These are phyloP conservation scores for Regulus satrapa DNA, from an alignment of 2,113 vertebrate species.

Conservation along the genomic window DNA sequence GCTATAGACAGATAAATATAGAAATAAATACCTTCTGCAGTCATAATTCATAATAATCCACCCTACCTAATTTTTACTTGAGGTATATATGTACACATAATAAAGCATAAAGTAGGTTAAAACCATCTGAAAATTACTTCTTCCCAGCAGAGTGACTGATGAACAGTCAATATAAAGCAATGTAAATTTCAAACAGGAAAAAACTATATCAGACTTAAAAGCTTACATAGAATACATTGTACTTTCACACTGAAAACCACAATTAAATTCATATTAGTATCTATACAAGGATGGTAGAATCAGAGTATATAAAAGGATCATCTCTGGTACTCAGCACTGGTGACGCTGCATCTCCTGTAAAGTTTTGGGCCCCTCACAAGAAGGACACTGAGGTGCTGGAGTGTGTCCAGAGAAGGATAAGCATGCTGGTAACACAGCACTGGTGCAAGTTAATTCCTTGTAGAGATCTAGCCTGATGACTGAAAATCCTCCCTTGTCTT, in stretches of 20 bases:
- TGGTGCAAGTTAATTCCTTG: neutral
- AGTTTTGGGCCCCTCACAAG: neutral
- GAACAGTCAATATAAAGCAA: neutral
- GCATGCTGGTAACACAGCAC: neutral
- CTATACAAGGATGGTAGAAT: neutral
- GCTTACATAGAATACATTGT: neutral
- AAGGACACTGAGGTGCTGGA: neutral
- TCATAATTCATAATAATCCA: neutral
- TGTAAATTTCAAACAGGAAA: neutral
- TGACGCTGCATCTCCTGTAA: neutral
- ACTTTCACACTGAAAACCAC: neutral
- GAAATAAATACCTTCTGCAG: neutral
- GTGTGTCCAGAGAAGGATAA: neutral
- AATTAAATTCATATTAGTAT: neutral
- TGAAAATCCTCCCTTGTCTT: neutral
- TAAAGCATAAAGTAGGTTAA: neutral
- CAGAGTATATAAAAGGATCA: neutral
- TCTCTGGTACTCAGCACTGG: neutral
- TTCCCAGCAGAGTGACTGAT: neutral
- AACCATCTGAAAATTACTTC: neutral
- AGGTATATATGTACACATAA: neutral
- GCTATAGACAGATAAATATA: neutral
- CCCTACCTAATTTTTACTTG: neutral
- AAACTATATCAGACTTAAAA: neutral
- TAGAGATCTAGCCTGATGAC: neutral